A percentile compares a stretch with the other conserved stretches of the same genome.
phyloP scores from a whole-genome alignment of 2,888 invertebrate genomes.

The Himalopsyche kuldschensis region DNA sequence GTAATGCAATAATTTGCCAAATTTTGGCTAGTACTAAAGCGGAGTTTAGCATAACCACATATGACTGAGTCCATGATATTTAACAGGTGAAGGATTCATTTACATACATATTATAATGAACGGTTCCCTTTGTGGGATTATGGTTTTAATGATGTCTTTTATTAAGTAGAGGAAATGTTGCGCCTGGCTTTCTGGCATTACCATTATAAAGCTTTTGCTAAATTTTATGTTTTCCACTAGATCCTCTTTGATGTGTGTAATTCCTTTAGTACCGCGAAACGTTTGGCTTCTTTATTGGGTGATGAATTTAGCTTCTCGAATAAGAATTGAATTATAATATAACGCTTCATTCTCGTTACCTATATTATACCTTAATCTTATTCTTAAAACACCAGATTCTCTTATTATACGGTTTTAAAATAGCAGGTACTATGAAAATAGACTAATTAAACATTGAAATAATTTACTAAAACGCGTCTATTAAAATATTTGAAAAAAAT shows the following conservation, averaged over 20 bases:
- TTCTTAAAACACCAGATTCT: too few species aligned
- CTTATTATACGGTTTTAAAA: too few species aligned
- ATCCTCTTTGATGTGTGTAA: slow-evolving; percentile 27
- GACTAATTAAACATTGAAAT: too few species aligned
- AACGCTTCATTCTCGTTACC: too few species aligned
- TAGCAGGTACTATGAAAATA: too few species aligned
- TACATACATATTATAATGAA: not conserved
- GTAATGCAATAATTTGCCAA: not conserved
- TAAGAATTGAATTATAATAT: not conserved
- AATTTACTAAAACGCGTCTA: too few species aligned
- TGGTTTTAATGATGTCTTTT: slow-evolving; percentile 4
- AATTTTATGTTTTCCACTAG: slow-evolving; percentile 11
- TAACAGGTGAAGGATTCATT: not conserved
- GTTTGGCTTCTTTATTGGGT: not conserved
- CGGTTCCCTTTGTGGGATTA: slow-evolving; percentile 13
- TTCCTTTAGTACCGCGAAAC: slow-evolving; percentile 14
- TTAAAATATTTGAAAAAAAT: too few species aligned
- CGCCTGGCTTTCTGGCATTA: slow-evolving; percentile 8
- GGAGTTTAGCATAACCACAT: not conserved
- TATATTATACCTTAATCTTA: too few species aligned
- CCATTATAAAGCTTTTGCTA: slow-evolving; percentile 10
- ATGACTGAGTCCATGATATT: not conserved
- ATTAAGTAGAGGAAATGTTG: slow-evolving; percentile 2
- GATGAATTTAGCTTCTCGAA: not conserved
- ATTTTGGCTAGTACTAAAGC: not conserved